Percentiles rank a stretch among this genome's conserved stretches.
Evolutionary conservation across 2,888 invertebrate genomes (phyloP).

Genomic region (Callosobruchus maculatus): DNA sequence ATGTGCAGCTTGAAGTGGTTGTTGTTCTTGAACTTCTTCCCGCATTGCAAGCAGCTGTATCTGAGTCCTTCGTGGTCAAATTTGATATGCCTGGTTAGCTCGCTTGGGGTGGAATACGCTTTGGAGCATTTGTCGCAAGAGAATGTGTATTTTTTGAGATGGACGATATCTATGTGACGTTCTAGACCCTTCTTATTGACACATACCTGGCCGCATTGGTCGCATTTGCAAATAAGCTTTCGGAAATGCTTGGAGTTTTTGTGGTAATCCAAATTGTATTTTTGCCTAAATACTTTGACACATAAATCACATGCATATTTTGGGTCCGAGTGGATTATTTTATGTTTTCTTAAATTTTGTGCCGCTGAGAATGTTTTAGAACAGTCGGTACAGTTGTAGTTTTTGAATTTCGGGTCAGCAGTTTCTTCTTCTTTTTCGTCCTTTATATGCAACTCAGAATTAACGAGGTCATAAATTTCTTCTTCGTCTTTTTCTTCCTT

Average conservation of each 20-base stretch:
- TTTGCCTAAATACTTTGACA: constrained; percentile 42
- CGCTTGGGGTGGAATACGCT: neutral
- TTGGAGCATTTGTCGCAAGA: neutral
- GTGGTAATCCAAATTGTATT: constrained; percentile 53
- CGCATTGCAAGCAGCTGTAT: neutral
- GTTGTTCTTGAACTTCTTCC: neutral
- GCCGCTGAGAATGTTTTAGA: constrained; percentile 20
- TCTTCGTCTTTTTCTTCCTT: no score
- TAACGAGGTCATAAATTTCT: no score
- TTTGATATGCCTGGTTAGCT: neutral
- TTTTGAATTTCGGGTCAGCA: neutral
- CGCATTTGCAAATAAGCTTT: constrained; percentile 19
- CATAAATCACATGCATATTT: constrained; percentile 26
- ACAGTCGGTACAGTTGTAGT: constrained; percentile 22
- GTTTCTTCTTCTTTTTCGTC: no score
- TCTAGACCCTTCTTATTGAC: constrained; percentile 21
- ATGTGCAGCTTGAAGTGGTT: neutral
- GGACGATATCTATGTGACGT: constrained; percentile 31
- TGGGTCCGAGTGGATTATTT: constrained; percentile 23
- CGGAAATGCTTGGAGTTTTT: constrained; percentile 36
- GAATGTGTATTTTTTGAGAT: neutral
- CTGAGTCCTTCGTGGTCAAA: neutral
- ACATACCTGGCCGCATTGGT: constrained; percentile 27
- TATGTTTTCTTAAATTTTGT: constrained; percentile 21
- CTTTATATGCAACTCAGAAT: no score